A percentile compares a stretch with the other conserved stretches of the same genome.
phyloP scores from a whole-genome alignment of 2,888 invertebrate species.

The Nebria brevicollis region DNA sequence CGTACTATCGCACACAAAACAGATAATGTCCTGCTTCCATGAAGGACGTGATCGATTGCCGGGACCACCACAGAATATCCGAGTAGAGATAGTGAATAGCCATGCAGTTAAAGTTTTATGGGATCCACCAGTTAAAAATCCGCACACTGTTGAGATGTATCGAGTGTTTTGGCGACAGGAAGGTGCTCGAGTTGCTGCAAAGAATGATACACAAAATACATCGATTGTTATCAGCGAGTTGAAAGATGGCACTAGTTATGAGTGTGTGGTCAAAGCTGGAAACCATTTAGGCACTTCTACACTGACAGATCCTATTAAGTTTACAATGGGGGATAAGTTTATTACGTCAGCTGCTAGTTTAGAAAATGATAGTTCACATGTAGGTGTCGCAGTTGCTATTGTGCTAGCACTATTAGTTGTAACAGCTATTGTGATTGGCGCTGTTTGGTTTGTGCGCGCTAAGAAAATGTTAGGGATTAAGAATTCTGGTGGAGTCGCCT shows the following conservation, averaged over 20 bases:
- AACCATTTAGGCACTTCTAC: slow-evolving; percentile 82
- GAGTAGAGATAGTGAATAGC: slow-evolving; percentile 67
- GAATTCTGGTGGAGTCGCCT: slow-evolving; percentile 80
- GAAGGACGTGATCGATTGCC: slow-evolving; percentile 81
- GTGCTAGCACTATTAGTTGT: slow-evolving; percentile 71
- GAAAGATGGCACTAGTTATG: slow-evolving; percentile 78
- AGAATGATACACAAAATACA: slow-evolving; percentile 78
- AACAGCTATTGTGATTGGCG: slow-evolving; percentile 70
- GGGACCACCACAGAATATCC: slow-evolving; percentile 79
- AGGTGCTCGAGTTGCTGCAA: slow-evolving; percentile 70
- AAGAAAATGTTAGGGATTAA: slow-evolving; percentile 73
- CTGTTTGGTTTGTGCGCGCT: slow-evolving; percentile 71
- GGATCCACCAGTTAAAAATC: slow-evolving; percentile 85
- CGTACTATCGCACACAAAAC: slow-evolving; percentile 76
- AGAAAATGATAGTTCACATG: slow-evolving; percentile 65
- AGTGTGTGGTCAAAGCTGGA: slow-evolving; percentile 84
- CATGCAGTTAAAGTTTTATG: slow-evolving; percentile 72
- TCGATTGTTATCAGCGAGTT: slow-evolving; percentile 76
- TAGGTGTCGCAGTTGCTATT: slow-evolving; percentile 73
- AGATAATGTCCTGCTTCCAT: slow-evolving; percentile 83
- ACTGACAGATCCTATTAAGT: slow-evolving; percentile 77
- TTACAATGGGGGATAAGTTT: slow-evolving; percentile 80
- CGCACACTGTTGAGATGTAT: slow-evolving; percentile 83
- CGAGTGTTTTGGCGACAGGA: slow-evolving; percentile 82
- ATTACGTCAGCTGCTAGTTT: slow-evolving; percentile 74